These are phyloP conservation scores for Blera fallax DNA, from an alignment of 2,888 invertebrate species.

Conservation along the genomic window DNA sequence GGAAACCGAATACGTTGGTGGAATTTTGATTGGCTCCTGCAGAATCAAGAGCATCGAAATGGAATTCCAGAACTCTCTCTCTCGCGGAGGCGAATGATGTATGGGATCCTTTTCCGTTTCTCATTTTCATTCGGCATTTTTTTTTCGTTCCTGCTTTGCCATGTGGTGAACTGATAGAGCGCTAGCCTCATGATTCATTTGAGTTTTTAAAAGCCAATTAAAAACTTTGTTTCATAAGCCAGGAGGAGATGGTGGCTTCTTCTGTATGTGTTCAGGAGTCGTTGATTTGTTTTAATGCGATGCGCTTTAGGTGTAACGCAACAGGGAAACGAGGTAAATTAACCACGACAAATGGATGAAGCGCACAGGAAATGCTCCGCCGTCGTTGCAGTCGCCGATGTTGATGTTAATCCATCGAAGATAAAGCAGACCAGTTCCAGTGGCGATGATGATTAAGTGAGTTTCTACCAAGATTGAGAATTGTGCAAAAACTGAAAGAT, in stretches of 20 bases:
- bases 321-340: slow-evolving; percentile 55
- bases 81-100: slow-evolving; percentile 48
- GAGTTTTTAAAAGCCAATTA: slow-evolving; percentile 72
- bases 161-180: background rate
- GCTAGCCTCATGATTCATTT: slow-evolving; percentile 60
- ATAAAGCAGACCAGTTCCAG: slow-evolving; percentile 7
- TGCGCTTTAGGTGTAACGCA: slow-evolving; percentile 61
- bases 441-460: slow-evolving; percentile 41
- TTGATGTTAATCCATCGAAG: slow-evolving; percentile 61
- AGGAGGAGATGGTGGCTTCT: background rate
- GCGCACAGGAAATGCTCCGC: slow-evolving; percentile 53
- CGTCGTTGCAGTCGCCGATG: background rate
- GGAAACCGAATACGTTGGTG: slow-evolving; percentile 42
- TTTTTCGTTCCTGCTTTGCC: background rate
- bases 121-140: slow-evolving; percentile 26
- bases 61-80: slow-evolving; percentile 52
- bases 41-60: slow-evolving; percentile 68
- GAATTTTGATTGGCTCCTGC: slow-evolving; percentile 71
- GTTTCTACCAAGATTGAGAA: slow-evolving; percentile 4
- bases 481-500: background rate
- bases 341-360: slow-evolving; percentile 60
- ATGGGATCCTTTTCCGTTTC: slow-evolving; percentile 66
- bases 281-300: slow-evolving; percentile 10
- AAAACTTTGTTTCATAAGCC: slow-evolving; percentile 62
- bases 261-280: background rate